Evolutionary conservation across 2,113 vertebrate species (phyloP).

Genomic region (Erpornis zantholeuca): DNA sequence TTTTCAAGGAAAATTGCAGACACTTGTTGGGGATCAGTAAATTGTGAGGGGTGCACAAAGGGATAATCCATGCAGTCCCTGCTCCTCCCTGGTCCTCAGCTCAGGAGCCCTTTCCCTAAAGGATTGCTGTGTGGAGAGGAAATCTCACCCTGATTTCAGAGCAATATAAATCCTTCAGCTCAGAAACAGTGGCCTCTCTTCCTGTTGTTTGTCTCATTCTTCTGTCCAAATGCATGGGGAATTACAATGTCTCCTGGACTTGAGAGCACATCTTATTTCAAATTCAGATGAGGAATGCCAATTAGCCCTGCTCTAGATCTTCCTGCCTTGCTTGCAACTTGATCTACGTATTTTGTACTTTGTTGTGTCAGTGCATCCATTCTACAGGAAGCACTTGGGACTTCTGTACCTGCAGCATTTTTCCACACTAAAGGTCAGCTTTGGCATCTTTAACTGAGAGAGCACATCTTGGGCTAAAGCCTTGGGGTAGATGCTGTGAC

Average conservation of each 20-base stretch:
- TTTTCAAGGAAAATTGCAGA: not conserved
- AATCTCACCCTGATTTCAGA: not conserved
- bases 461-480: accelerated
- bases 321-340: not conserved
- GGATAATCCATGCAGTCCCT: not conserved
- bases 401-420: not conserved
- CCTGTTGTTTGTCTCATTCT: not conserved
- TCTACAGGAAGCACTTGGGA: not conserved
- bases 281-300: not conserved
- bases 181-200: not conserved
- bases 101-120: not conserved
- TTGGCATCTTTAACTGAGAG: not conserved
- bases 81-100: not conserved
- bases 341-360: not conserved
- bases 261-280: not conserved
- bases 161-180: not conserved
- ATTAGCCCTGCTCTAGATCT: not conserved
- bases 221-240: not conserved
- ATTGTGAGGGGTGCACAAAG: not conserved
- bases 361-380: not conserved
- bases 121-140: not conserved
- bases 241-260: not conserved
- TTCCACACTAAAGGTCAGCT: not conserved
- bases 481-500: not conserved
- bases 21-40: not conserved